These are phyloP conservation scores for Eptesicus fuscus DNA, from an alignment of 2,113 vertebrate species.

Conservation along the genomic window DNA sequence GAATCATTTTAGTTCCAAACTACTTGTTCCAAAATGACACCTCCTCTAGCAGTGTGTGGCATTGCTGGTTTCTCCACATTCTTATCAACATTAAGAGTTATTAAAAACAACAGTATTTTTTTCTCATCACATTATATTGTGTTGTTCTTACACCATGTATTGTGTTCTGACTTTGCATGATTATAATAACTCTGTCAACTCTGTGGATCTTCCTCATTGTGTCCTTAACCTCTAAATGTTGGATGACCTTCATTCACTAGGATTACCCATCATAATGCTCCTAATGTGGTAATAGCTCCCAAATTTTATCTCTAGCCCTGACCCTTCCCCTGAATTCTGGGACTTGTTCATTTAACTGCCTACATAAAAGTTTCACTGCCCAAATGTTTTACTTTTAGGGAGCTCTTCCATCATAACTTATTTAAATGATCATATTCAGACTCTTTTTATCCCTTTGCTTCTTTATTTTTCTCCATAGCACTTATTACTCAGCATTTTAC, in stretches of 20 bases:
- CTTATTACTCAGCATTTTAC: not conserved
- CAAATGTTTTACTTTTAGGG: not conserved
- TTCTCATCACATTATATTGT: not conserved
- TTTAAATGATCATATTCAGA: not conserved
- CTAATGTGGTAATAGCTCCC: no score
- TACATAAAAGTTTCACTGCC: not conserved
- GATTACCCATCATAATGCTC: not conserved
- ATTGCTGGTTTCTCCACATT: not conserved
- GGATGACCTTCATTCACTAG: not conserved
- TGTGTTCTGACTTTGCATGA: not conserved
- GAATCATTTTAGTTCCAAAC: not conserved
- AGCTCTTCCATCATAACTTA: not conserved
- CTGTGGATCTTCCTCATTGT: not conserved
- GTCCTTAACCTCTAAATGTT: not conserved
- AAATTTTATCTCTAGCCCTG: not conserved
- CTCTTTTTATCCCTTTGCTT: not conserved
- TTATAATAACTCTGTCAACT: not conserved
- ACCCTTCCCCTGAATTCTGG: not conserved
- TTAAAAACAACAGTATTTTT: not conserved
- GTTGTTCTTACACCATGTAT: not conserved
- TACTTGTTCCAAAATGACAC: not conserved
- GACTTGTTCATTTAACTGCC: not conserved
- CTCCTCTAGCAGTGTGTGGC: not conserved
- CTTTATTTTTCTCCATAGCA: not conserved
- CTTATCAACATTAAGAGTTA: not conserved